Base-by-base conservation (phyloP, 2,888 invertebrate species). In the Stenotaenia linearis region DNA sequence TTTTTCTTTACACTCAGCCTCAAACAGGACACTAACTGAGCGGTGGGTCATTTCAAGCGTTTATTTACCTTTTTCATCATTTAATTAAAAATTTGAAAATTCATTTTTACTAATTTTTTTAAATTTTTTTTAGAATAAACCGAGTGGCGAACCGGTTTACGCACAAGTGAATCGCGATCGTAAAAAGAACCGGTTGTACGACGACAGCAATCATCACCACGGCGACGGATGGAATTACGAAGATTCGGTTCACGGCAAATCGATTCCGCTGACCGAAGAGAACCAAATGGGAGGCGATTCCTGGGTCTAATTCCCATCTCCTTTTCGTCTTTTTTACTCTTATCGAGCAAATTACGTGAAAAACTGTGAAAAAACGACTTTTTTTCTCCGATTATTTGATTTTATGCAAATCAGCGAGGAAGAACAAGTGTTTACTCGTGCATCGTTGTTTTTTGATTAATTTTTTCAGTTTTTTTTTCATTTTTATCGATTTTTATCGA, bases 161-260 rank as follows among this genome's bases (percentile, higher is more conserved):
- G 91, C 91, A 83, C 90, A 90, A 87, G 90, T 91, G 82, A 90
- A 91, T 84, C 88, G 90, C 85, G 90, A 90, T 84, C 90, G 90
- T 85, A 91, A 91, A 84, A 89, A 89, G 83, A 89, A 89, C 83
- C 87, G 89, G 69, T 85, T 85, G 81, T 84, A 84, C 79, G 86
- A 87, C 81, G 83, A 84, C 37, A 82, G 37, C 21, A 80, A 40
- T 80, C 80, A 32, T 75, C 80, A 23, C 50, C 15, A 15, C 75
- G 56, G 75, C 75, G 78, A 78, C 37, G 30, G 75, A 18, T 79
- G 79, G 81, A 76, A 81, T 28, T 81, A 80, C 80, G 78, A 79
- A 61, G 80, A 81, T 79, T 76, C 80, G 69, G 69, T 80, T 77
- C 80, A 80, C 77, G 81, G 76, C 45, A 80, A 56, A 40, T 79